Conservation (phyloP, 2,888 invertebrate species). For the Trachelus troglodyta region DNA sequence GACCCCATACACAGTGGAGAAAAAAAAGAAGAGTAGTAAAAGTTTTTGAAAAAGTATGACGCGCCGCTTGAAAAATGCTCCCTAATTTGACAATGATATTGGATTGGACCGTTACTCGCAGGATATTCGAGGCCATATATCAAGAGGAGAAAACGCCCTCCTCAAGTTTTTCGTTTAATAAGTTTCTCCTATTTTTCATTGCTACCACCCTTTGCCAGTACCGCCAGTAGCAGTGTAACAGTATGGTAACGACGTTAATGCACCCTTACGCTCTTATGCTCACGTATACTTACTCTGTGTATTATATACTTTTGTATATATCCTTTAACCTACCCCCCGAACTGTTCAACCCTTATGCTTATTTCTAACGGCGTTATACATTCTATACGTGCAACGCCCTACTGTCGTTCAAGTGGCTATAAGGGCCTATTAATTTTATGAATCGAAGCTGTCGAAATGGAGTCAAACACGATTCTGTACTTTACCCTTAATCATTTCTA, state of each 20-base stretch:
- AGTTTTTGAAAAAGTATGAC: background rate
- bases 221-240: background rate
- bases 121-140: constrained; percentile 52
- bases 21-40: background rate
- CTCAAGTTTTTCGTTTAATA: constrained; percentile 62
- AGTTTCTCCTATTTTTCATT: constrained; percentile 61
- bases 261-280: background rate
- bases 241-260: background rate
- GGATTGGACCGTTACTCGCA: constrained; percentile 39
- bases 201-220: constrained; percentile 4
- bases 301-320: background rate
- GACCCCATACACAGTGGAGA: background rate
- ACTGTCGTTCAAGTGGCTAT: background rate
- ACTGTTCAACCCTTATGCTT: background rate
- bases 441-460: background rate
- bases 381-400: background rate
- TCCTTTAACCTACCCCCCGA: background rate
- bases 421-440: background rate
- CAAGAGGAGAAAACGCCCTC: constrained; percentile 36
- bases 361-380: background rate
- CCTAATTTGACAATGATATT: constrained; percentile 49
- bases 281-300: background rate
- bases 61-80: constrained; percentile 1
- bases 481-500: background rate
- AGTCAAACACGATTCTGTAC: background rate